phyloP scores from a whole-genome alignment of 2,113 vertebrate genomes.

The Cebidichthys violaceus region DNA sequence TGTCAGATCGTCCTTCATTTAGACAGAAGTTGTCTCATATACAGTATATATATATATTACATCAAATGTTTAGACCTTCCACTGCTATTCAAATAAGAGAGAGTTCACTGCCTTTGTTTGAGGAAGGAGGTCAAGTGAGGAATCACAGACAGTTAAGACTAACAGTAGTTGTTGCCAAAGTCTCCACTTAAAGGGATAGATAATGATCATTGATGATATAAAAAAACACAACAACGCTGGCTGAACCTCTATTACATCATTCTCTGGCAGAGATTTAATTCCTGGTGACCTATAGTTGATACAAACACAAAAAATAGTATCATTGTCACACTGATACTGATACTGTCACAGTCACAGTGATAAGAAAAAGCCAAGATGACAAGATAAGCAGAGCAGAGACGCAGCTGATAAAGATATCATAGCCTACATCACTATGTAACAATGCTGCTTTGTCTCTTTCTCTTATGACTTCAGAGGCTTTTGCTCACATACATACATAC shows the following conservation, averaged over 20 bases:
- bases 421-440: not conserved
- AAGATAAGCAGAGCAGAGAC: constrained; percentile 5
- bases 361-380: not conserved
- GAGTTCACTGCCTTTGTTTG: not conserved
- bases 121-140: not conserved
- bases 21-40: not conserved
- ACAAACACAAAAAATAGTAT: not conserved
- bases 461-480: not conserved
- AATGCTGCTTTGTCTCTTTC: not conserved
- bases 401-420: not conserved
- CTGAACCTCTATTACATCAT: not conserved
- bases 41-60: not conserved
- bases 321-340: not conserved
- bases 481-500: not conserved
- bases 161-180: not conserved
- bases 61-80: not conserved
- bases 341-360: not conserved
- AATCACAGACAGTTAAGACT: not conserved
- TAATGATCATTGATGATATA: not conserved
- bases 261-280: not conserved
- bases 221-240: not conserved
- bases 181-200: not conserved
- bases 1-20: constrained; percentile 45
- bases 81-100: not conserved
- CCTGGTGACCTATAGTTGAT: not conserved